These are phyloP conservation scores for Cantharis nigra DNA, from an alignment of 2,888 invertebrate species.

Conservation along the genomic window DNA sequence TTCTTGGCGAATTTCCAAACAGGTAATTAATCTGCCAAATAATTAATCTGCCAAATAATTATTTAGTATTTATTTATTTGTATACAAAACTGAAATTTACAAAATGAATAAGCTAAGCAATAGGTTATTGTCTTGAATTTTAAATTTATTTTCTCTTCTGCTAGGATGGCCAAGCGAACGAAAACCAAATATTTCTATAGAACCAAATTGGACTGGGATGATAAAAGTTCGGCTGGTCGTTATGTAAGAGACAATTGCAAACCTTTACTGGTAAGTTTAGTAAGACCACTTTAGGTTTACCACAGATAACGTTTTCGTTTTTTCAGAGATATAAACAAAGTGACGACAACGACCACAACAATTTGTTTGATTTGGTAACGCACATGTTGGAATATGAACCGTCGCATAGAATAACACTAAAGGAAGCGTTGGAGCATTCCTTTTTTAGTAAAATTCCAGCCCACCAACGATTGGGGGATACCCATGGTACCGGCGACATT, in stretches of 20 bases:
- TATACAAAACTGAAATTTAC: not conserved
- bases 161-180: constrained; percentile 84
- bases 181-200: constrained; percentile 98
- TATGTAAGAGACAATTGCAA: constrained; percentile 98
- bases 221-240: constrained; percentile 93
- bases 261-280: constrained; percentile 79
- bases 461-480: constrained; percentile 72
- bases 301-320: constrained; percentile 33
- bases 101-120: too few species aligned
- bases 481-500: constrained; percentile 57
- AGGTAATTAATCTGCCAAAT: constrained; percentile 63
- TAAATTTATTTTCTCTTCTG: constrained; percentile 1
- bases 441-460: constrained; percentile 88
- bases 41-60: not conserved
- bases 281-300: not conserved
- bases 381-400: constrained; percentile 98
- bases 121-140: too few species aligned
- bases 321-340: constrained; percentile 86
- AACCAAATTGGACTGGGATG: constrained; percentile 97
- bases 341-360: constrained; percentile 88
- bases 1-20: constrained; percentile 94
- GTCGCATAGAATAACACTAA: constrained; percentile 81
- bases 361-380: constrained; percentile 92
- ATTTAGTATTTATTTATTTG: not conserved
- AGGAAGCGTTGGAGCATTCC: constrained; percentile 87